Conservation (phyloP, 2,113 vertebrate genomes). For the Elaphurus davidianus region DNA sequence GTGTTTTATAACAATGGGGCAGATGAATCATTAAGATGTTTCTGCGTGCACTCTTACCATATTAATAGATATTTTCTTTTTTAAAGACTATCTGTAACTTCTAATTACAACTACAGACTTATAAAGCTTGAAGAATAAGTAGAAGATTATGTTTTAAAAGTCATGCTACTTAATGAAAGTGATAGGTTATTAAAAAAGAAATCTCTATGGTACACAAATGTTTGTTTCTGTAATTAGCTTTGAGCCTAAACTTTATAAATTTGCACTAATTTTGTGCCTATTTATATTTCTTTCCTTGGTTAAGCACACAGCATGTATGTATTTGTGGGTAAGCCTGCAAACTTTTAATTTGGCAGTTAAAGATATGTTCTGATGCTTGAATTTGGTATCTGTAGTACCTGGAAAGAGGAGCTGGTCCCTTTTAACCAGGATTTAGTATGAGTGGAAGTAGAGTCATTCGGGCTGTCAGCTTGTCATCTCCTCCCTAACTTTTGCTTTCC, state of each 20-base stretch:
- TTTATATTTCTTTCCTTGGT: neutral
- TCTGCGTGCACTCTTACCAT: neutral
- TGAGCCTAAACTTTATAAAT: neutral
- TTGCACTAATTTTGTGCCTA: neutral
- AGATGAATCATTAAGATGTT: constrained; percentile 49
- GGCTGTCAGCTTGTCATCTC: constrained; percentile 41
- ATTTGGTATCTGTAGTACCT: neutral
- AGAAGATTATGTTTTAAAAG: constrained; percentile 16
- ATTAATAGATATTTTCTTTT: neutral
- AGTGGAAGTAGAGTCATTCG: constrained; percentile 16
- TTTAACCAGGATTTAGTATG: neutral
- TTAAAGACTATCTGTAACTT: neutral
- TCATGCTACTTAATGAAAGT: neutral
- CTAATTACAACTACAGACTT: neutral
- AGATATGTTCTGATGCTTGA: neutral
- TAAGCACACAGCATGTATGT: neutral
- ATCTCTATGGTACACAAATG: neutral
- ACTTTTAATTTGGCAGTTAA: neutral
- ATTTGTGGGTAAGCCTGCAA: neutral
- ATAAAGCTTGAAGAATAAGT: neutral
- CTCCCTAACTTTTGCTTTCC: constrained; percentile 34
- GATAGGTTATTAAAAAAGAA: neutral
- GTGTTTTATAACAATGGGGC: constrained; percentile 54
- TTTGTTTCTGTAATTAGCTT: constrained; percentile 22
- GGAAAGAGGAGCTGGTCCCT: neutral